A percentile compares a stretch with the other conserved stretches of the same genome.
Evolutionary conservation across 2,888 invertebrate species (phyloP).

Genomic region (Chrysina gloriosa): DNA sequence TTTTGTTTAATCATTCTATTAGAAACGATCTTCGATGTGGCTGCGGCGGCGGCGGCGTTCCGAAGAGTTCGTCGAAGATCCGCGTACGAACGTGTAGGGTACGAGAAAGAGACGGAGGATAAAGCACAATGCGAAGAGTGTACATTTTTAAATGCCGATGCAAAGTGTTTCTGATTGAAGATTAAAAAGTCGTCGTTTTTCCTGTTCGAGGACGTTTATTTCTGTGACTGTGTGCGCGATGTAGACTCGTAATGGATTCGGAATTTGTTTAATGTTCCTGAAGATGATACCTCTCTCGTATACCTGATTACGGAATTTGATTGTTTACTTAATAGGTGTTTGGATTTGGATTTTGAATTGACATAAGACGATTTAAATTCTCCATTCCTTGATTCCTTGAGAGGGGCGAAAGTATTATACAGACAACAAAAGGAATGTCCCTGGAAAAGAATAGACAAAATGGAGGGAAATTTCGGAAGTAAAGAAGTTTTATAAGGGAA

Average conservation of each 20-base stretch:
- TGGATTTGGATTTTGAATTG: conserved; percentile 28
- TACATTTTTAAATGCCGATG: conserved; percentile 61
- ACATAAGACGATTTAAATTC: conserved; percentile 21
- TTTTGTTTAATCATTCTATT: conserved; percentile 66
- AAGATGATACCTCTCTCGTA: conserved; percentile 27
- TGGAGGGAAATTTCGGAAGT: too few species aligned
- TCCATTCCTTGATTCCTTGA: background rate
- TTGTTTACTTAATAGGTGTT: conserved; percentile 27
- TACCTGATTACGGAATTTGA: conserved; percentile 35
- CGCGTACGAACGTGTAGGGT: background rate
- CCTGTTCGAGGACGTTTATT: conserved; percentile 32
- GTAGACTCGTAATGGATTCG: background rate
- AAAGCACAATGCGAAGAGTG: conserved; percentile 51
- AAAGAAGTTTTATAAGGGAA: too few species aligned
- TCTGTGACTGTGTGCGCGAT: conserved; percentile 2
- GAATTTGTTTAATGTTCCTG: conserved; percentile 37
- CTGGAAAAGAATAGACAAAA: too few species aligned
- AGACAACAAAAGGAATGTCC: conserved; percentile 1
- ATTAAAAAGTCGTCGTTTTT: conserved; percentile 37
- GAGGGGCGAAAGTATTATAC: background rate
- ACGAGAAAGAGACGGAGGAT: conserved; percentile 27
- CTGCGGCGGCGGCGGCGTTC: too few species aligned
- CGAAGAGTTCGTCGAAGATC: conserved; percentile 29
- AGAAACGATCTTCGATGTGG: conserved; percentile 58
- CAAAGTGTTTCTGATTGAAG: conserved; percentile 55